Conservation (phyloP, 2,797 vertebrate genomes). For the Triplophysa bombifrons region DNA sequence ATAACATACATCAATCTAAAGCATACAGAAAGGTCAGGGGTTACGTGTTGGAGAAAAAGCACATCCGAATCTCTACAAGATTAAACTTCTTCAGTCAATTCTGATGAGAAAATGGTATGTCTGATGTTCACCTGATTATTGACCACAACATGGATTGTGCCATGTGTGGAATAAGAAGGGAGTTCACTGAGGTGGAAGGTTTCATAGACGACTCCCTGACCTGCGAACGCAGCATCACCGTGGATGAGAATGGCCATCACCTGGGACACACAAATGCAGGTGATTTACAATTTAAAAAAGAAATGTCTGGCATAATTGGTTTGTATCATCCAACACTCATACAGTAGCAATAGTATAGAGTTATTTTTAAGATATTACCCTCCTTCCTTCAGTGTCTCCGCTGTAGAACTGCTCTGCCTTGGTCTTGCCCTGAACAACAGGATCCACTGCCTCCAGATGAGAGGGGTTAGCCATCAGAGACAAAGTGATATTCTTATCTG, state of each 20-base stretch:
- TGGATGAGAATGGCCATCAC: slow-evolving; percentile 92
- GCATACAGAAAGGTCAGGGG: slow-evolving; percentile 34
- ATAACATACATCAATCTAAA: slow-evolving; percentile 43
- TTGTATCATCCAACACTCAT: slow-evolving; percentile 57
- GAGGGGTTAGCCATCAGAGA: slow-evolving; percentile 85
- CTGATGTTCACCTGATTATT: slow-evolving; percentile 88
- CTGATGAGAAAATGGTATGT: slow-evolving; percentile 23
- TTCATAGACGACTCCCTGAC: slow-evolving; percentile 92
- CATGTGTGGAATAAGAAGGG: slow-evolving; percentile 89
- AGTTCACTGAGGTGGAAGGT: slow-evolving; percentile 94
- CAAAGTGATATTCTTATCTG: slow-evolving; percentile 76
- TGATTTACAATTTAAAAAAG: background rate
- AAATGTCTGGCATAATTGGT: background rate
- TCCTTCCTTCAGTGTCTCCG: slow-evolving; percentile 78
- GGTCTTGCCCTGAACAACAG: slow-evolving; percentile 85
- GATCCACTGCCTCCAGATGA: slow-evolving; percentile 84
- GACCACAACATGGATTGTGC: slow-evolving; percentile 90
- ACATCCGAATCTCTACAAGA: background rate
- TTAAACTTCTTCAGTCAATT: slow-evolving; percentile 1
- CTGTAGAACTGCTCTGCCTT: slow-evolving; percentile 87
- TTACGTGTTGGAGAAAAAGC: slow-evolving; percentile 11
- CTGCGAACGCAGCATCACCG: slow-evolving; percentile 90
- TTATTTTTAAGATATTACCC: slow-evolving; percentile 32
- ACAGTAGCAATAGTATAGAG: too few relatives aligned
- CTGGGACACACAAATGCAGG: slow-evolving; percentile 61